These are phyloP conservation scores for Ammospiza nelsoni DNA, from an alignment of 2,113 vertebrate species.

Conservation along the genomic window DNA sequence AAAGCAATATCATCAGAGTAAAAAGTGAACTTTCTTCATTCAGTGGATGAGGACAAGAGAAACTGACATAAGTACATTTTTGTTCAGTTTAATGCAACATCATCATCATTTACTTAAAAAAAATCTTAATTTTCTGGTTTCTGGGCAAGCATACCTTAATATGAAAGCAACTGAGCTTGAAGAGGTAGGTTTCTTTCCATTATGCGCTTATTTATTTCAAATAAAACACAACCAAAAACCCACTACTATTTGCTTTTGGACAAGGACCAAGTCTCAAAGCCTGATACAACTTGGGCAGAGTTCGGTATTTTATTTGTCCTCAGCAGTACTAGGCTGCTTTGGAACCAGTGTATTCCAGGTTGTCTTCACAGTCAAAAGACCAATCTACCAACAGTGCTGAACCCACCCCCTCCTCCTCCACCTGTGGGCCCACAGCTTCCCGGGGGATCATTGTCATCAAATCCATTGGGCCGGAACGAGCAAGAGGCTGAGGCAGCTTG, in stretches of 20 bases:
- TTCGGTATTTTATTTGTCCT: slow-evolving; percentile 70
- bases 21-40: slow-evolving; percentile 28
- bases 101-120: slow-evolving; percentile 49
- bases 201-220: slow-evolving; percentile 78
- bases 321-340: slow-evolving; percentile 45
- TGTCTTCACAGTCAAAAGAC: slow-evolving; percentile 85
- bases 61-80: slow-evolving; percentile 52
- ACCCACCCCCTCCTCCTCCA: slow-evolving; percentile 89
- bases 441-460: slow-evolving; percentile 96
- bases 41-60: slow-evolving; percentile 34
- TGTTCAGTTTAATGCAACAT: slow-evolving; percentile 59
- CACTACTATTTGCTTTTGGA: slow-evolving; percentile 62
- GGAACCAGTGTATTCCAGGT: slow-evolving; percentile 71
- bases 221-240: slow-evolving; percentile 65
- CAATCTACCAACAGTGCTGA: slow-evolving; percentile 92
- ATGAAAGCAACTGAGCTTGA: slow-evolving; percentile 75
- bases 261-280: slow-evolving; percentile 68
- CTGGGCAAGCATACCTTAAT: slow-evolving; percentile 63
- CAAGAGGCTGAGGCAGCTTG: slow-evolving; percentile 93
- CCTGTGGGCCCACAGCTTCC: slow-evolving; percentile 96
- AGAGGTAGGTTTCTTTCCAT: slow-evolving; percentile 83
- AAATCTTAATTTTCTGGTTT: slow-evolving; percentile 23
- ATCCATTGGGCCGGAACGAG: slow-evolving; percentile 94
- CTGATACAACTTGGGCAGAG: slow-evolving; percentile 60
- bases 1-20: not conserved